Evolutionary conservation across 2,888 invertebrate species (phyloP).

Genomic region (Drosophila buzzatii): DNA sequence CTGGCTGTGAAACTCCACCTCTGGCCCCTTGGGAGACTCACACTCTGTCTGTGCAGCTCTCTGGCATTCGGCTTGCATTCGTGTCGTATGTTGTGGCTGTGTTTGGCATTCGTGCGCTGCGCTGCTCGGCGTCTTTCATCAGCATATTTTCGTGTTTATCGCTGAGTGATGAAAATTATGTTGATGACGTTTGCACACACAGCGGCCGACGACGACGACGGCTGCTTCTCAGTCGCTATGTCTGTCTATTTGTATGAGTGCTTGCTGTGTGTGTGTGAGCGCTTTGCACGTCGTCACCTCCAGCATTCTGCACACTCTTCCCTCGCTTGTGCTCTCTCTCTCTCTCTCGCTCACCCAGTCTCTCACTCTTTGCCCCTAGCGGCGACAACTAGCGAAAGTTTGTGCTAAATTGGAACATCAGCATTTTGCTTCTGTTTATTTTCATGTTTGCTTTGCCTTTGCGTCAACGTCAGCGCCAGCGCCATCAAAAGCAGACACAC

Average conservation of each 20-base stretch:
- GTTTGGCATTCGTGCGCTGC: slow-evolving; percentile 8
- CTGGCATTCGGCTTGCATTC: slow-evolving; percentile 28
- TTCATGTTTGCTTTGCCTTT: slow-evolving; percentile 59
- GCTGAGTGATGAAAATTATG: slow-evolving; percentile 80
- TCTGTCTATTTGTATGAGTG: slow-evolving; percentile 17
- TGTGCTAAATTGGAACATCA: slow-evolving; percentile 80
- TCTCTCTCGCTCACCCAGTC: slow-evolving; percentile 3
- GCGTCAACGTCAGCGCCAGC: slow-evolving; percentile 28
- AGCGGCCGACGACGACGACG: slow-evolving; percentile 7
- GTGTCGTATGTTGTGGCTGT: slow-evolving; percentile 9
- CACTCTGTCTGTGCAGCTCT: slow-evolving; percentile 34
- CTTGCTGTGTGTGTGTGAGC: slow-evolving; percentile 31
- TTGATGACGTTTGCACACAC: slow-evolving; percentile 76
- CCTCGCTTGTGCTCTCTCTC: not conserved
- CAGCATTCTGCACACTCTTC: slow-evolving; percentile 25
- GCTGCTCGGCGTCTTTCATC: slow-evolving; percentile 72
- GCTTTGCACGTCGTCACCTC: slow-evolving; percentile 58
- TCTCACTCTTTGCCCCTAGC: slow-evolving; percentile 45
- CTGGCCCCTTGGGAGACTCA: slow-evolving; percentile 58
- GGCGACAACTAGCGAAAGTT: slow-evolving; percentile 79
- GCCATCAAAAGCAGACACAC: slow-evolving; percentile 18
- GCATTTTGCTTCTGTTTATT: slow-evolving; percentile 73
- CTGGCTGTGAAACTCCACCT: slow-evolving; percentile 51
- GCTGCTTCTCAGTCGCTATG: slow-evolving; percentile 35
- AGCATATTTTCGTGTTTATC: slow-evolving; percentile 74